Base-by-base conservation (phyloP, 2,888 invertebrate species). In the Phorcus lineatus region DNA sequence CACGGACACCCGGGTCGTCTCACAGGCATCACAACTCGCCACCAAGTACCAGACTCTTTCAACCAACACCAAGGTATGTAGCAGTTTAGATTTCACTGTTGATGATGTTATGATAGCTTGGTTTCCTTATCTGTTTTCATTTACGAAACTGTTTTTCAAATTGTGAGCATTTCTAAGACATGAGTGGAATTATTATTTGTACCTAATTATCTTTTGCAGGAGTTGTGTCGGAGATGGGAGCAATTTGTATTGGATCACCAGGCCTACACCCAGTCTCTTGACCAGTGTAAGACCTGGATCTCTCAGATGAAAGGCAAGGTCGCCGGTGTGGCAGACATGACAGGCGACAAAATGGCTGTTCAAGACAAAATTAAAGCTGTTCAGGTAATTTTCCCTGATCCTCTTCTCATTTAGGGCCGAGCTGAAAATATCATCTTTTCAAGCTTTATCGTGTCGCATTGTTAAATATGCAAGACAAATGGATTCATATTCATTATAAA, bases 161-260 rank as follows among this genome's bases (percentile, higher is more conserved):
- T n/a, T n/a, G n/a, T n/a, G n/a, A n/a, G n/a, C n/a, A n/a, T n/a
- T n/a, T n/a, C n/a, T n/a, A n/a, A 4, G 7, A 57, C 7, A 24
- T 11, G 57, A 24, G 6, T 19, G 9, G 2, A 36, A 36, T 36
- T 28, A 9, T 40, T 54, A n/a, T 22, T 17, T 47, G 47, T 47
- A 36, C 7, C 1, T 1, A 47, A 47, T 9, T 47, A 6, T 47
- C 47, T 47, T 55, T 83, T 84, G 1, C 95, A 96, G 88, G 97
- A 98, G 90, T 94, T 97, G 75, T 96, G 97, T 89, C 97, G 97
- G 93, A 97, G 98, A 88, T 96, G 97, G 92, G 97, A 97, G 89
- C 97, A 97, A 91, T 96, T 96, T 90, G 95, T 97, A 19, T 66
- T 88, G 62, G 91, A 91, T 80, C 90, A 91, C 77, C 87, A 90